Evolutionary conservation across 2,888 invertebrate genomes (phyloP), one percentile per base, ranked within the genome.

Genomic region (Anodontia alba): DNA sequence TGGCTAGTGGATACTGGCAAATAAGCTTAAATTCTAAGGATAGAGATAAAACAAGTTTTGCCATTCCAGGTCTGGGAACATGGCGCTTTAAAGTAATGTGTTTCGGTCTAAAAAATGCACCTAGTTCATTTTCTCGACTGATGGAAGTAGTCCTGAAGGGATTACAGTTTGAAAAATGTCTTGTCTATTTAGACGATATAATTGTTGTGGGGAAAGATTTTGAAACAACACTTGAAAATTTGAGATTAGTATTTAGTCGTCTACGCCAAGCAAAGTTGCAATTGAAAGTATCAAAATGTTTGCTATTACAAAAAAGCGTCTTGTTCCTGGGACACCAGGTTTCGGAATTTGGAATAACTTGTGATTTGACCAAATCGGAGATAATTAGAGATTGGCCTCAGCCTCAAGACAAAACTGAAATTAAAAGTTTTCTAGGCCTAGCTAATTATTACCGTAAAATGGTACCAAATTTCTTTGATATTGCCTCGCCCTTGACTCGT

Each of bases 101-200:
- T 20, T 73, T 78, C 29, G 78, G 73, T 31, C 36, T 78, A 29
- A 73, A 67, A 42, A 78, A 78, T 67, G 78, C 78, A 0, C 78
- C 78, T 12, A 72, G 26, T 8, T 42, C 42, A 3, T 78, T 73
- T 42, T 33, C 69, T 20, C 36, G 66, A 15, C 20, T 77, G 23
- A 72, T 76, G 57, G 62, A 71, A 33, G n/a, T 51, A 10, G 76
- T 71, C 1, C 62, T 70, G 26, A 8, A n/a, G n/a, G 43, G 62
- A 1, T 15, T 76, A 20, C 54, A 51, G n/a, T 78, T 29, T 67
- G 73, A 78, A 23, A 78, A 36, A 43, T 62, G 46, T 23, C n/a
- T 78, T 23, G 73, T 78, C 0, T 78, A 73, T 20, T 26, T 76
- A n/a, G 78, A 73, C 36, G 73, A 78, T 51, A 43, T 78, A n/a